Evolutionary conservation across 2,888 invertebrate species (phyloP), one percentile per base, ranked within the genome.

Genomic region (Pseudanteris insignis): DNA sequence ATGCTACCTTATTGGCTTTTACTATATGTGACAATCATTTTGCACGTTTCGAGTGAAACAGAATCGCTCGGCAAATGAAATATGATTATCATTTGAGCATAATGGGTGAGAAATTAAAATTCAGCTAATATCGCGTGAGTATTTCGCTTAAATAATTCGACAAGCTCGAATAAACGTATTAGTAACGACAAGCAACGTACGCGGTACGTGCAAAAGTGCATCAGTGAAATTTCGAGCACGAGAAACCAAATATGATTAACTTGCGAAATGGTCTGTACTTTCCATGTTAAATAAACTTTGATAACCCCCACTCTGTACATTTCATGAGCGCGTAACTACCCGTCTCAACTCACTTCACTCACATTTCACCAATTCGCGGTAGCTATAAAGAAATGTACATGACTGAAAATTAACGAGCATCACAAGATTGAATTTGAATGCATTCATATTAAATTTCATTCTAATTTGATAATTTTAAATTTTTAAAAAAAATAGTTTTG

Each of bases 211-310:
- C 47, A 30, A 9, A 53, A 36, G 47, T 47, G 53, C 60, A 54
- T 54, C 34, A 61, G 48, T 48, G 54, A 54, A 61, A 54, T 55
- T 47, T 55, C 50, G 46, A 46, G 28, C 34, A 40, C 43, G 28
- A 50, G 40, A 46, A 61, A 55, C 61, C 55, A 33, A 48, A 44
- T 50, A 50, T 55, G 46, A 37, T 33, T 33, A 33, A 21, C 29
- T 61, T 61, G 50, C 50, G 61, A 50, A 50, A 61, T 26, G 13
- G 32, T 21, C 29, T 25, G 32, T 37, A 47, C 61, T 46, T 36
- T 46, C 51, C 47, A 62, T 57, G 32, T 51, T 43, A 51, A 62
- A 57, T 57, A 46, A 44, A 55, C 36, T 44, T 54, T 43, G 50
- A 50, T 50, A 46, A 30, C 24, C 50, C 38, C 26, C 48, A 14